Conservation (phyloP, 2,113 vertebrate genomes). For the Anarrhichthys ocellatus region DNA sequence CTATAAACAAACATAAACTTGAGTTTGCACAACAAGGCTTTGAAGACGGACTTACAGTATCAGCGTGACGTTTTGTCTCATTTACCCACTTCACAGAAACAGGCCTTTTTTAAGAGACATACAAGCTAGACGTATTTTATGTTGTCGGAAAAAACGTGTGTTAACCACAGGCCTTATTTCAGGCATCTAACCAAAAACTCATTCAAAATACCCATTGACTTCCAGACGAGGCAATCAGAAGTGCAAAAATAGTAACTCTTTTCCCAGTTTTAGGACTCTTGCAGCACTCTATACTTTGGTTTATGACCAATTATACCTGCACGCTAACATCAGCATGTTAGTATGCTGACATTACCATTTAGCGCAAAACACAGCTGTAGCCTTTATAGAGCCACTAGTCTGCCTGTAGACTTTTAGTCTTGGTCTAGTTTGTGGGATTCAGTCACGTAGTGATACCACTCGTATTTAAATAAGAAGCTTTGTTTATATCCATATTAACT, state of each 20-base stretch:
- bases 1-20: neutral
- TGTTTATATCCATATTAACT: conserved; percentile 9
- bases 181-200: neutral
- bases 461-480: neutral
- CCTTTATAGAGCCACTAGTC: neutral
- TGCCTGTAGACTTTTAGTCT: neutral
- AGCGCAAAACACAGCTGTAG: neutral
- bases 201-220: neutral
- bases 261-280: neutral
- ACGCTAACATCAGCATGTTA: neutral
- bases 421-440: neutral
- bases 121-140: neutral
- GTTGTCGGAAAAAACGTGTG: neutral
- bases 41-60: neutral
- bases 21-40: neutral
- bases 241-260: neutral
- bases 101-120: neutral
- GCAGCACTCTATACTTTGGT: neutral
- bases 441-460: neutral
- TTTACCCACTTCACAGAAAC: neutral
- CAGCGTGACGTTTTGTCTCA: neutral
- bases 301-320: neutral
- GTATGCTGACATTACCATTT: neutral
- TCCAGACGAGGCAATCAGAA: neutral
- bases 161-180: neutral